These are phyloP conservation scores for Setophaga coronata DNA, from an alignment of 2,113 vertebrate species.

Conservation along the genomic window DNA sequence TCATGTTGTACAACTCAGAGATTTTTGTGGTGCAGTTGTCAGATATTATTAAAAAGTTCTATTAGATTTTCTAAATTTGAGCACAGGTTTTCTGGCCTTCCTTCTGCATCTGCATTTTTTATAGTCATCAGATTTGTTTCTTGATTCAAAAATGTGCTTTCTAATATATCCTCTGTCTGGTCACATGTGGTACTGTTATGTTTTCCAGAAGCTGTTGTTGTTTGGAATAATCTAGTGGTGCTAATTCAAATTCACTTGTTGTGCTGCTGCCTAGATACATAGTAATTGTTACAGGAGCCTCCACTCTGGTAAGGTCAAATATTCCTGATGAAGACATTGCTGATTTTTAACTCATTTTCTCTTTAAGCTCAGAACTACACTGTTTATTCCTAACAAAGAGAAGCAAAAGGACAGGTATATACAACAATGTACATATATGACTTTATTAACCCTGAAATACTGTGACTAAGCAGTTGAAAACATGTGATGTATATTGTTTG, in stretches of 20 bases:
- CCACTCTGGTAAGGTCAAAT: not conserved
- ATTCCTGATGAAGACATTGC: not conserved
- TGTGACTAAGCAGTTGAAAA: not conserved
- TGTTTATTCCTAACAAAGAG: not conserved
- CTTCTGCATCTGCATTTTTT: not conserved
- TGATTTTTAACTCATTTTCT: not conserved
- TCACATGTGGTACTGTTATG: not conserved
- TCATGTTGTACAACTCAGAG: not conserved
- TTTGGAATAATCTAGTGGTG: slow-evolving; percentile 33
- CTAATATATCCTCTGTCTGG: not conserved
- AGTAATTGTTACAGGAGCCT: slow-evolving; percentile 15
- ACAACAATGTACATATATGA: not conserved
- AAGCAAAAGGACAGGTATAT: not conserved
- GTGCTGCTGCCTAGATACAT: slow-evolving; percentile 39
- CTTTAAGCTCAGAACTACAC: not conserved
- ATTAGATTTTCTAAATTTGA: not conserved
- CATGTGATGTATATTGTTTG: not conserved
- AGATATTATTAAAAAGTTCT: not conserved
- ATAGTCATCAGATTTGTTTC: not conserved
- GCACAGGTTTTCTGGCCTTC: not conserved
- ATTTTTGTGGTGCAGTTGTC: not conserved
- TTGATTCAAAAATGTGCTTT: not conserved
- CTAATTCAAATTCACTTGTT: slow-evolving; percentile 23
- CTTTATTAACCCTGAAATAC: not conserved
- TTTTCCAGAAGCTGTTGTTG: slow-evolving; percentile 18